Percentiles rank a stretch among this genome's conserved stretches.
phyloP scores from a whole-genome alignment of 2,113 vertebrate genomes.

The Tyrannus savana region DNA sequence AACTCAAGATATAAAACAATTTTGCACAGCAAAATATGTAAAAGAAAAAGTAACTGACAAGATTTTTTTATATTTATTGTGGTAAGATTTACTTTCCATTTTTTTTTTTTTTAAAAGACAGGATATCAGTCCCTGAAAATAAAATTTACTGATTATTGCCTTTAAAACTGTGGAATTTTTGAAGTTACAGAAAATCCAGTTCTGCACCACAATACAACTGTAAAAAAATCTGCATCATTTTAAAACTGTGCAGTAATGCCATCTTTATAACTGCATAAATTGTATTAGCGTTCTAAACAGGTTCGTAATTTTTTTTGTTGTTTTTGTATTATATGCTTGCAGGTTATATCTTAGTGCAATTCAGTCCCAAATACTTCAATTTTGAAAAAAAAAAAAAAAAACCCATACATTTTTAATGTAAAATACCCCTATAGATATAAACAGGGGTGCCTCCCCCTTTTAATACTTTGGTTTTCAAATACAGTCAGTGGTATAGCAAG shows the following conservation, averaged over 20 bases:
- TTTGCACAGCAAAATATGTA: conserved; percentile 99
- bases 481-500: conserved; percentile 89
- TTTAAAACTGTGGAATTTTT: conserved; percentile 91
- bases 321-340: conserved; percentile 85
- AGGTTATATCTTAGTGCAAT: conserved; percentile 94
- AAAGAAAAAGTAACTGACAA: conserved; percentile 92
- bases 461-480: conserved; percentile 92
- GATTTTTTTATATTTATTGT: conserved; percentile 92
- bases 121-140: conserved; percentile 97
- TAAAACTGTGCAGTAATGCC: conserved; percentile 87
- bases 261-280: conserved; percentile 84
- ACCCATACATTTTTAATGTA: conserved; percentile 84
- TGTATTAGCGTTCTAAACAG: conserved; percentile 88
- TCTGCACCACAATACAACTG: conserved; percentile 89
- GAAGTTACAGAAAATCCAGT: conserved; percentile 89
- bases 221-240: conserved; percentile 88
- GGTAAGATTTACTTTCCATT: conserved; percentile 89
- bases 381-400: conserved; percentile 56
- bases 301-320: conserved; percentile 71
- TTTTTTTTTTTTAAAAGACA: conserved; percentile 92
- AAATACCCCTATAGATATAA: conserved; percentile 83
- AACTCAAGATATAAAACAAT: conserved; percentile 95
- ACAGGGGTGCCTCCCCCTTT: conserved; percentile 78
- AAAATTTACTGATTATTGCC: conserved; percentile 98
- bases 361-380: conserved; percentile 89